A percentile compares a stretch with the other conserved stretches of the same genome.
phyloP scores from a whole-genome alignment of 2,888 invertebrate species.

The Microplitis manilae region DNA sequence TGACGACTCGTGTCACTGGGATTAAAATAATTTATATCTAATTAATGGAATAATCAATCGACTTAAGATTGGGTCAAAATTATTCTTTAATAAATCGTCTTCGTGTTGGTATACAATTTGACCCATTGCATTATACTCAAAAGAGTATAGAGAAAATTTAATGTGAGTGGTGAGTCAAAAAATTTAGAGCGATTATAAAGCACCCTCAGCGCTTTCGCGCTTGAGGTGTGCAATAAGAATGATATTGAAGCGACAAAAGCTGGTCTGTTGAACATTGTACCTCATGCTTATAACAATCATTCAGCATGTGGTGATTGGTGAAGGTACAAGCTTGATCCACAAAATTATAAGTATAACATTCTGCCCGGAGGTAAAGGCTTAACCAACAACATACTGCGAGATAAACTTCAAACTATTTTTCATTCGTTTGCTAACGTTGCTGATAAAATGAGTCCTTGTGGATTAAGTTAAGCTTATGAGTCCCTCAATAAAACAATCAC shows the following conservation, averaged over 20 bases:
- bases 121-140: too few species aligned
- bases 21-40: too few species aligned
- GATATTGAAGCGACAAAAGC: constrained; percentile 35
- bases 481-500: constrained; percentile 44
- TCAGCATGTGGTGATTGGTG: constrained; percentile 42
- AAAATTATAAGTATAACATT: constrained; percentile 37
- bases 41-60: too few species aligned
- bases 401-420: constrained; percentile 38
- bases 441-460: constrained; percentile 47
- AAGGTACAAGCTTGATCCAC: constrained; percentile 40
- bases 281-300: constrained; percentile 44
- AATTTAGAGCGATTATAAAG: too few species aligned
- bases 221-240: constrained; percentile 33
- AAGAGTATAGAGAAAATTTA: too few species aligned
- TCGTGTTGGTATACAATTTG: too few species aligned
- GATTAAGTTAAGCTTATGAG: constrained; percentile 46
- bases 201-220: too few species aligned
- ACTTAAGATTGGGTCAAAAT: too few species aligned
- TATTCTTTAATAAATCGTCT: too few species aligned
- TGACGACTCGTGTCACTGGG: too few species aligned
- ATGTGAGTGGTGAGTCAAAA: too few species aligned
- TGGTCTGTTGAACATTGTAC: constrained; percentile 39
- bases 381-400: neutral
- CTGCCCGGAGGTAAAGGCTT: constrained; percentile 39
- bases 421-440: constrained; percentile 43